phyloP scores from a whole-genome alignment of 2,113 vertebrate genomes.

The Misgurnus anguillicaudatus region DNA sequence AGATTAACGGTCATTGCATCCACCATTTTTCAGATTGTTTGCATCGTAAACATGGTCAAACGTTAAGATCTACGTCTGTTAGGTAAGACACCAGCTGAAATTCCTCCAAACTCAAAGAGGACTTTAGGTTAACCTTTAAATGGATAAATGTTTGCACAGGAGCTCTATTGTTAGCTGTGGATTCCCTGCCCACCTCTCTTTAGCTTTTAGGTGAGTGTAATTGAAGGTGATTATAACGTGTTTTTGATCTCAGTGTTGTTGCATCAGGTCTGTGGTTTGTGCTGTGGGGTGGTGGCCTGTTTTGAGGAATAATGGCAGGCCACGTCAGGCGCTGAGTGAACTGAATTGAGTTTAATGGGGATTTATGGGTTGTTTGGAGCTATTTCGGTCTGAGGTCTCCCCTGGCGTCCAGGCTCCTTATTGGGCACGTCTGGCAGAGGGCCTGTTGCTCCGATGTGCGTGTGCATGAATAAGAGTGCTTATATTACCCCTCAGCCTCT shows the following conservation, averaged over 20 bases:
- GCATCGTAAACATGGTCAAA: no score
- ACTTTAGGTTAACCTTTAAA: no score
- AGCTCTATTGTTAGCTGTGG: no score
- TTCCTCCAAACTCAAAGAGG: no score
- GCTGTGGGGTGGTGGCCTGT: slow-evolving; percentile 36
- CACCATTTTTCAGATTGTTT: no score
- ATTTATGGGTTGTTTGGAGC: slow-evolving; percentile 69
- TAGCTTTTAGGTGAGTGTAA: not conserved
- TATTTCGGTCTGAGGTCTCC: slow-evolving; percentile 72
- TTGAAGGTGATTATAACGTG: slow-evolving; percentile 1
- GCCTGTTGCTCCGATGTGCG: slow-evolving; percentile 44
- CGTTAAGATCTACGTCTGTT: no score
- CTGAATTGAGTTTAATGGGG: slow-evolving; percentile 69
- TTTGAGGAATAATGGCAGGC: slow-evolving; percentile 49
- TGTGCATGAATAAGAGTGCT: slow-evolving; percentile 28
- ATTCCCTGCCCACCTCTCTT: not conserved
- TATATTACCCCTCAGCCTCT: slow-evolving; percentile 37
- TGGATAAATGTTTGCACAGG: no score
- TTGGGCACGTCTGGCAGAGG: slow-evolving; percentile 59
- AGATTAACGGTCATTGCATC: no score
- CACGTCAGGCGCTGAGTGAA: slow-evolving; percentile 60
- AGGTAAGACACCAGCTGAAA: no score
- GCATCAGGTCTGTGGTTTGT: slow-evolving; percentile 19
- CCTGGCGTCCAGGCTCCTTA: slow-evolving; percentile 58
- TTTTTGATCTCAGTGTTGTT: slow-evolving; percentile 26